These are phyloP conservation scores for Trachelus stipa DNA, from an alignment of 2,888 invertebrate species.

Conservation along the genomic window DNA sequence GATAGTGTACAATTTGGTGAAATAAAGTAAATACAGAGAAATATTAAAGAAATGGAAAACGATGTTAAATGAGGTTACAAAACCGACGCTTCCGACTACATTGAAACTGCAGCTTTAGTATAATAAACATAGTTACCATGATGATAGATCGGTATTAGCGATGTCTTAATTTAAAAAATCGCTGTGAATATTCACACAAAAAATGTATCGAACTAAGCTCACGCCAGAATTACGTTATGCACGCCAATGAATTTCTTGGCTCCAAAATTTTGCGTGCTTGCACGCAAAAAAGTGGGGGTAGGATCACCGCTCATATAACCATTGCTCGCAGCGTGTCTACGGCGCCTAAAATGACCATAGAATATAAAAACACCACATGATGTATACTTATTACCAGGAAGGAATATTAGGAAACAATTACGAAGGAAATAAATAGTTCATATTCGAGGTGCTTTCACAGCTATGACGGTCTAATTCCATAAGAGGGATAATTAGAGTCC, in stretches of 20 bases:
- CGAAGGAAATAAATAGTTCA: too few relatives aligned
- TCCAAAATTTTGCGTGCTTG: background rate
- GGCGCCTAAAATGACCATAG: too few relatives aligned
- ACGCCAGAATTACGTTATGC: background rate
- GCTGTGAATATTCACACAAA: background rate
- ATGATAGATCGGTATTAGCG: background rate
- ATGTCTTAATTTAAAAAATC: background rate
- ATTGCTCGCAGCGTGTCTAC: too few relatives aligned
- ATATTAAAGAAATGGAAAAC: background rate
- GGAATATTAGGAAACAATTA: too few relatives aligned
- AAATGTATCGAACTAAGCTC: background rate
- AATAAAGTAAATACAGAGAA: background rate
- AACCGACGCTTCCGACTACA: background rate
- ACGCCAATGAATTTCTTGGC: background rate
- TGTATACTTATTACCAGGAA: too few relatives aligned
- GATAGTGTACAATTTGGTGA: background rate
- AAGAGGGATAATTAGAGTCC: too few relatives aligned
- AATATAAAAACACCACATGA: too few relatives aligned
- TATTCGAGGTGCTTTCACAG: too few relatives aligned
- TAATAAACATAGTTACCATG: background rate
- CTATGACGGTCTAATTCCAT: too few relatives aligned
- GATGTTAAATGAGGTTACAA: background rate
- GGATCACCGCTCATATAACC: background rate
- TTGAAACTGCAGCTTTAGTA: background rate
- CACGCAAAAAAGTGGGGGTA: background rate